Evolutionary conservation across 35 echinoderm and acorn worm genomes (phyloP).

Genomic region (Anneissia japonica): DNA sequence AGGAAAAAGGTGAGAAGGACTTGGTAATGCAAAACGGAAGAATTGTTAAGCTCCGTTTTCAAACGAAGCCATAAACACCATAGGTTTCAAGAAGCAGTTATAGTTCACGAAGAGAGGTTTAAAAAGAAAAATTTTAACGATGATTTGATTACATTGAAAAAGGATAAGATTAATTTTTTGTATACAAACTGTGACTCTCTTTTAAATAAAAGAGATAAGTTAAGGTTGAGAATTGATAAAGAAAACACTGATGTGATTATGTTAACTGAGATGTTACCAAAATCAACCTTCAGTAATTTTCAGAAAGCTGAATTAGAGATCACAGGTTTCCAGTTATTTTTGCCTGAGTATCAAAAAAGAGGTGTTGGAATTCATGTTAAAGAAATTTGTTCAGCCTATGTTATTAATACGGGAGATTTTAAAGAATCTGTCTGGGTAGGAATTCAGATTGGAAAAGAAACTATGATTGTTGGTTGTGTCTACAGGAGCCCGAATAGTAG

Average conservation of each 20-base stretch:
- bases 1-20: too few species aligned
- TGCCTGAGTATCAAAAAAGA: not conserved
- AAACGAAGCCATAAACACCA: too few species aligned
- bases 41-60: too few species aligned
- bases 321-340: not conserved
- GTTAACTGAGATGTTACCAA: not conserved
- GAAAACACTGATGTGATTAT: not conserved
- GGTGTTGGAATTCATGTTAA: slow-evolving; percentile 21
- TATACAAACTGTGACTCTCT: not conserved
- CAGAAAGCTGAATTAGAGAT: not conserved
- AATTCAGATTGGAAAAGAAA: not conserved
- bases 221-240: not conserved
- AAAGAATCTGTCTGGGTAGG: slow-evolving; percentile 6
- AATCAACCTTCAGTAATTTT: not conserved
- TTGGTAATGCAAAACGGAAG: too few species aligned
- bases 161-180: not conserved
- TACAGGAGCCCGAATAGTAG: slow-evolving; percentile 5
- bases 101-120: not conserved
- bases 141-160: not conserved
- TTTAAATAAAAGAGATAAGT: not conserved
- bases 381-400: not conserved
- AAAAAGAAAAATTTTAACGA: not conserved
- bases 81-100: too few species aligned
- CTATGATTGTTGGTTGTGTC: slow-evolving; percentile 1
- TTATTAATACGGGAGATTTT: not conserved